Percentiles rank a stretch among this genome's conserved stretches.
phyloP scores from a whole-genome alignment of 2,888 invertebrate species.

The Axea sp. region DNA sequence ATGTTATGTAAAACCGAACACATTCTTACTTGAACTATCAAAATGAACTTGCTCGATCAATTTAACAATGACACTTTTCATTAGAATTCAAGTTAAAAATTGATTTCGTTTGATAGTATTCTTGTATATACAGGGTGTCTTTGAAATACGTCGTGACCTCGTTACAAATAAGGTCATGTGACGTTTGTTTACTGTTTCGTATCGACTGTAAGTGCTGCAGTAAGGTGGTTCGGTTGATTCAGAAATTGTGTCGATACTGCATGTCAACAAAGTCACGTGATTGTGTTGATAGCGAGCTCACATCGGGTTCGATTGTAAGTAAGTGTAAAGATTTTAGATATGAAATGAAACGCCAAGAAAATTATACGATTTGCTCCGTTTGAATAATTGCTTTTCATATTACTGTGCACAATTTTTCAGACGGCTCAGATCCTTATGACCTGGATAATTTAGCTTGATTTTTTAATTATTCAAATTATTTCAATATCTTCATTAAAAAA shows the following conservation, averaged over 20 bases:
- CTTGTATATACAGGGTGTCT: conserved; percentile 39
- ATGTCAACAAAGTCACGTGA: conserved; percentile 51
- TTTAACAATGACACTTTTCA: too few species aligned
- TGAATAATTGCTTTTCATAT: conserved; percentile 23
- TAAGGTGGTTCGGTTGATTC: conserved; percentile 6
- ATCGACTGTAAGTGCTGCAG: conserved; percentile 9
- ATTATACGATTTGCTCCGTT: neutral
- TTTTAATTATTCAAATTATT: too few species aligned
- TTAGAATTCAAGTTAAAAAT: too few species aligned
- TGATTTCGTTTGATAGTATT: conserved; percentile 41
- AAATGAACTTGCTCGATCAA: too few species aligned
- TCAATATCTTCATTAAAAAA: too few species aligned
- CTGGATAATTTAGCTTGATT: too few species aligned
- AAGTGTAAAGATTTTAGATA: conserved; percentile 40
- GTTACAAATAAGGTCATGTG: conserved; percentile 31
- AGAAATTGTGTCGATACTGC: conserved; percentile 22
- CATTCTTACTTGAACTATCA: neutral
- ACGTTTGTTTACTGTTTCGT: conserved; percentile 41
- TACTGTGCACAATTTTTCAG: conserved; percentile 23
- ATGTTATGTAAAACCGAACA: neutral
- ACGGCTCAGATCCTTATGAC: conserved; percentile 5
- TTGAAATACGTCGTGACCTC: conserved; percentile 24
- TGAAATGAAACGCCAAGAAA: neutral
- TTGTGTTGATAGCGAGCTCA: conserved; percentile 23
- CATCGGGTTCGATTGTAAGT: conserved; percentile 30